phyloP scores from a whole-genome alignment of 2,113 vertebrate species.

The human (Homo sapiens) region GRCh38 chr2:3533001-3533500 shows the following conservation, averaged over 20 bases:
- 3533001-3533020: not conserved
- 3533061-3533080: not conserved
- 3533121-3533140: not conserved
- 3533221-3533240: not conserved
- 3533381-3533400: not conserved
- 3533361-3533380: not conserved
- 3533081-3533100: not conserved
- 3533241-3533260: not conserved
- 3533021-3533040: not conserved
- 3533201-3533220: not conserved
- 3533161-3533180: not conserved
- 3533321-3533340: not conserved
- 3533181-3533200: not conserved
- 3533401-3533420: not conserved
- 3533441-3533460: not conserved
- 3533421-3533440: not conserved
- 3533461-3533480: not conserved
- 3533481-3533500: no score
- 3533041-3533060: not conserved
- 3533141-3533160: not conserved
- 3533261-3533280: not conserved
- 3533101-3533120: not conserved
- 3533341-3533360: not conserved
- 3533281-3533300: not conserved
- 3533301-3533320: not conserved